Base-by-base conservation (phyloP, 2,797 vertebrate species). In the Phoxinus dragarum region DNA sequence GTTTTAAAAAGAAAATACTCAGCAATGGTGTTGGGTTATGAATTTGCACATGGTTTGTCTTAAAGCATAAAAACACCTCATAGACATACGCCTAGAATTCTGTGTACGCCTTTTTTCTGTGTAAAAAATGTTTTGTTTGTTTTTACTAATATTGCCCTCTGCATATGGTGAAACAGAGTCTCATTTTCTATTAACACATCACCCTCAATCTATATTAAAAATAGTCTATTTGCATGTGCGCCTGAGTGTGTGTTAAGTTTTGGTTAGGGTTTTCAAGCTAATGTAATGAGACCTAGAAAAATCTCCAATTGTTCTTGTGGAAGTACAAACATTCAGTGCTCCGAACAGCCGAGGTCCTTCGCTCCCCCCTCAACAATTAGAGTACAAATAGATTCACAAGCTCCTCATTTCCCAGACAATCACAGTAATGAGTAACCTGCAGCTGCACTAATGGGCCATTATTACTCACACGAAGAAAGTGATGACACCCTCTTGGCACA, bases 391-490 rank as follows among this genome's bases (percentile, higher is more conserved):
- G 80, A 85, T 89, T 84, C 66, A 85, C 84, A 86, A 88, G 88
- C 69, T 80, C 40, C 89, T 87, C 42, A 86, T 90, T 91, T 91
- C 86, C 79, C 71, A 85, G 87, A 74, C 87, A 88, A 87, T 91
- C 88, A 85, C 82, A 82, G 79, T 91, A 92, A 91, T 86, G 88
- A 90, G 90, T 85, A 87, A 91, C 86, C 82, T 89, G 84, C 91
- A 87, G 88, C 88, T 90, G 81, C 87, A 66, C 85, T 91, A 92
- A 92, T 91, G 89, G 84, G 69, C 90, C 86, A 88, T 91, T 93
- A 91, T 93, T 92, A 89, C 92, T 89, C 91, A 91, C 89, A 91
- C 79, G 85, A 85, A 88, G 88, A 84, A 86, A 86, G 80, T 76
- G 89, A 92, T 89, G 87, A 91, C 90, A 89, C 84, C 80, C 87